Base-by-base conservation (phyloP, 2,113 vertebrate genomes). In the Python bivittatus region DNA sequence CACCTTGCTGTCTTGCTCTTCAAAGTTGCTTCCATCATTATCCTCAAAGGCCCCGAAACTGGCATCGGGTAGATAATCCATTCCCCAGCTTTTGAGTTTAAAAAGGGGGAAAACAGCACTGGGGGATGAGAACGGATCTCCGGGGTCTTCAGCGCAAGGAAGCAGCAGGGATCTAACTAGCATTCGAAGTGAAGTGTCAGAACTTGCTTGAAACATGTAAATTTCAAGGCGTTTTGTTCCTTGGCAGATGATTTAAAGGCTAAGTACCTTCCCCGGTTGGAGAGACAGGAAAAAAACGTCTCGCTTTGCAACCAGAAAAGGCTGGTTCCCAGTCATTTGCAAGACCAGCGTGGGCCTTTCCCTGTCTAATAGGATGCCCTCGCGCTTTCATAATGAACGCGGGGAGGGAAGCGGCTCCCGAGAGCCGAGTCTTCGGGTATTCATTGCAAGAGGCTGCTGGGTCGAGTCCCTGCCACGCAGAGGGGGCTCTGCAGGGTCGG, bases 351-450 rank as follows among this genome's bases (percentile, higher is more conserved):
- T 98, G 98, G 98, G 98, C 98, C 98, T 98, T 98, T 98, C 97
- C 97, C 97, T 98, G 98, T 98, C 98, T 99, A 99, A 99, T 98
- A 98, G 98, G 98, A 98, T 98, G 98, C 96, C 96, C n/a, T 29
- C 25, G 54, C 22, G 86, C 97, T 97, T 97, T 97, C 98, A 98
- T 99, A 99, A 99, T 99, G 99, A 99, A 99, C 99, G 99, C 98
- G 96, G 98, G 97, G 97, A 97, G 95, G 97, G 61, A 79, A 64
- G 52, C 97, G 96, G 96, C 97, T 95, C 96, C 98, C 96, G 97
- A 97, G 97, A 96, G 97, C 96, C 95, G 96, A 89, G 96, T 92
- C 97, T 97, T 97, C 98, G 98, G 98, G 98, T 98, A 95, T 97
- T 96, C 94, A 3, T 96, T 97, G 97, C 97, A 96, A 84, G 88